Evolutionary conservation across 2,797 vertebrate genomes (phyloP).

Genomic region (Epinephelus awoara): DNA sequence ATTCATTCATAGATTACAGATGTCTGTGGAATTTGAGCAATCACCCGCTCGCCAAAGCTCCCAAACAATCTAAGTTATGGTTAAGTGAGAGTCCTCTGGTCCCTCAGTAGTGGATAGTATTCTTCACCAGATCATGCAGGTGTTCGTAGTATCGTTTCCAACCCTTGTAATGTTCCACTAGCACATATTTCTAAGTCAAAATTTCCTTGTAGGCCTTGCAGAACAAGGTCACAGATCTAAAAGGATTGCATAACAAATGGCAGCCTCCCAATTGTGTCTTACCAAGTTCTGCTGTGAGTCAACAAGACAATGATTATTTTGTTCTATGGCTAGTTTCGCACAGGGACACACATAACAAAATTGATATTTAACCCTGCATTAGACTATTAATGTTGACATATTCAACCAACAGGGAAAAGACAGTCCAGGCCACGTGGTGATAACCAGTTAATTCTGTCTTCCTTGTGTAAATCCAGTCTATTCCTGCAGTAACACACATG

Average conservation of each 20-base stretch:
- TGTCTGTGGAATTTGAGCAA: constrained; percentile 59
- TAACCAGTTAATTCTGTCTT: constrained; percentile 7
- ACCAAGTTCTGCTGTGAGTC: constrained; percentile 26
- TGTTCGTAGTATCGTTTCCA: constrained; percentile 7
- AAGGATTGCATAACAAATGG: constrained; percentile 40
- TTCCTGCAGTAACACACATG: constrained; percentile 12
- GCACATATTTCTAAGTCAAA: constrained; percentile 29
- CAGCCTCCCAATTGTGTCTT: constrained; percentile 23
- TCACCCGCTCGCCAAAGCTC: neutral
- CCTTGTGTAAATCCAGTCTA: constrained; percentile 27
- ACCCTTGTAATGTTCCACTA: constrained; percentile 14
- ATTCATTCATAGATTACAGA: constrained; percentile 58
- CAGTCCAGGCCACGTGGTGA: neutral
- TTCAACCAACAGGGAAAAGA: neutral
- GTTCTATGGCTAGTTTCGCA: constrained; percentile 9
- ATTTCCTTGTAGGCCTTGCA: constrained; percentile 14
- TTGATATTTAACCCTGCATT: constrained; percentile 8
- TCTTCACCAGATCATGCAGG: neutral
- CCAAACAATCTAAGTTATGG: constrained; percentile 14
- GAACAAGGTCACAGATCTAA: constrained; percentile 37
- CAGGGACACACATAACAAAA: neutral
- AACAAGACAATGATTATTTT: constrained; percentile 28
- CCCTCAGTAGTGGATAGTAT: neutral
- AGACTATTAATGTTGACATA: constrained; percentile 1
- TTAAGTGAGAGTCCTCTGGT: neutral